Evolutionary conservation across 1,140 invertebrate genomes (phyloP), one percentile per base, ranked within the genome.

Genomic region (Anthonomus grandis): DNA sequence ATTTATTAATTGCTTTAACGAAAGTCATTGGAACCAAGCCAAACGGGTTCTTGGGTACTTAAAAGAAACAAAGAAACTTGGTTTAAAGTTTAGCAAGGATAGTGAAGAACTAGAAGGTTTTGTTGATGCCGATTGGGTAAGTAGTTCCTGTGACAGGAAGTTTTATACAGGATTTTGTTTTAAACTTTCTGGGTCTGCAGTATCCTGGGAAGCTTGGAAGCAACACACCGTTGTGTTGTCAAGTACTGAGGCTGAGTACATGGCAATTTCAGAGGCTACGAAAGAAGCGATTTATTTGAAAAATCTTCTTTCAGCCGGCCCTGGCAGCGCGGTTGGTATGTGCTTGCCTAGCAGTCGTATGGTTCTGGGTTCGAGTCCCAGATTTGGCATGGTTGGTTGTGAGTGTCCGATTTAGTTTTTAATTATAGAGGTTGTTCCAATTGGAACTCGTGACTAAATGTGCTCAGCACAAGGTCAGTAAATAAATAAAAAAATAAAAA

Each of bases 41-140:
- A 75, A 78, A 60, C 39, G 72, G 19, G 53, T 78, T 10, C 62
- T 78, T 19, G 51, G 64, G 18, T 78, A 79, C 55, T 59, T 79
- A 6, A 68, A 71, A 57, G 69, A 65, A 5, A 78, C 76, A 12
- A 62, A 53, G 49, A 12, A 10, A 6, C 22, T 38, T 17, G n/a
- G 3, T 4, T 46, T 63, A 24, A 31, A 15, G 38, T 63, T 24
- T 39, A 17, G 15, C 50, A 50, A 60, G 21, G 46, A 57, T 27
- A 27, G 31, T 27, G 21, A 41, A 51, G 38, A 47, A n/a, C 44
- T 72, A 58, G 47, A 18, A 21, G 71, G 68, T n/a, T 73, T 47
- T 67, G 60, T 52, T 13, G 53, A 68, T 42, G 38, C 60, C 15
- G 65, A 64, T 31, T 64, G 57, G 55, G 54, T 34, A 2, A 41